These are phyloP conservation scores for Rhopalosiphum padi DNA, from an alignment of 1,140 invertebrate species.

Conservation along the genomic window DNA sequence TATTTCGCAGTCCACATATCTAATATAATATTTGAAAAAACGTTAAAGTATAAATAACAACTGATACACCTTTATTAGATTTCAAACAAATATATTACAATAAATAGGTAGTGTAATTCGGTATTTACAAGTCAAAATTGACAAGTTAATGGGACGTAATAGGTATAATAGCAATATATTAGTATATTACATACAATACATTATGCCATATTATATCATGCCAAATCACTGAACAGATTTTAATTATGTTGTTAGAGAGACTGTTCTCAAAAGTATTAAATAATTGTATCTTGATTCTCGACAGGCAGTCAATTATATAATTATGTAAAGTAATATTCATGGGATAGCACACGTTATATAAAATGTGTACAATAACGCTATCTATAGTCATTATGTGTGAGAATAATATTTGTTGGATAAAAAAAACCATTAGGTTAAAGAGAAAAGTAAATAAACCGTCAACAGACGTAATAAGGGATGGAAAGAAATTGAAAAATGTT, in stretches of 20 bases:
- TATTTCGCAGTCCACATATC: not conserved
- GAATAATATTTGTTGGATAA: not conserved
- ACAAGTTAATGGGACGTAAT: not conserved
- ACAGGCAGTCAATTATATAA: not conserved
- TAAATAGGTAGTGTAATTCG: not conserved
- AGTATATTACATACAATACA: not conserved
- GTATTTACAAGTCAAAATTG: not conserved
- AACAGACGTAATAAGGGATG: slow-evolving; percentile 51
- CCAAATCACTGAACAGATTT: not conserved
- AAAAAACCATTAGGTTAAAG: slow-evolving; percentile 50
- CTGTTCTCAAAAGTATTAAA: not conserved
- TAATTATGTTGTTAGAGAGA: not conserved
- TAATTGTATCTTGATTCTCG: not conserved
- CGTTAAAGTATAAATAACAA: not conserved
- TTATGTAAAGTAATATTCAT: not conserved
- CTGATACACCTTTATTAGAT: not conserved
- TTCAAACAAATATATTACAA: not conserved
- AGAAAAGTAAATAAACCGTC: slow-evolving; percentile 47
- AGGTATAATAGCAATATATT: not conserved
- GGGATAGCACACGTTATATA: not conserved
- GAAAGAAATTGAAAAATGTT: slow-evolving; percentile 50
- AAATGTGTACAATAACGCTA: not conserved
- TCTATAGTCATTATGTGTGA: not conserved
- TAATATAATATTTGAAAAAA: too few species aligned
- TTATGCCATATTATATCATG: not conserved